A percentile compares a stretch with the other conserved stretches of the same genome.
Conservation (phyloP, 2,797 vertebrate species). For the Gastrophryne carolinensis region DNA sequence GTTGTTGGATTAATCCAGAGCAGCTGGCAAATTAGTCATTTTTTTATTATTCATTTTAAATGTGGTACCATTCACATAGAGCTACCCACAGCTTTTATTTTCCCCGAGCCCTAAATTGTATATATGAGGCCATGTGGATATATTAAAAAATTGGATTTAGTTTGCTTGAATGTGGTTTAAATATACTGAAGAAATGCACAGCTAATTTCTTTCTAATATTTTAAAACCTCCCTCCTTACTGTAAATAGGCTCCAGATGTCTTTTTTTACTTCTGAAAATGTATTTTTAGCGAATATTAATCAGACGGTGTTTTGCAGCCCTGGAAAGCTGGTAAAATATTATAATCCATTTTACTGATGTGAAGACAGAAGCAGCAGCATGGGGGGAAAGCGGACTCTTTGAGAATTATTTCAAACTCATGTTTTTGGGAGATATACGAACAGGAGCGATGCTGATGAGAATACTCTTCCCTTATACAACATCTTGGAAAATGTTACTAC, state of each 20-base stretch:
- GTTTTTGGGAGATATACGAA: no score
- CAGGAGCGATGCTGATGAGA: no score
- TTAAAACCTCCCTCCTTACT: slow-evolving; percentile 10
- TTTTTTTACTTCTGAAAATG: background rate
- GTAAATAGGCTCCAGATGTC: slow-evolving; percentile 46
- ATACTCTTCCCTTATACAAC: no score
- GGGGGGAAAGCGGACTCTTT: no score
- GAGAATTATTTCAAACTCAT: no score
- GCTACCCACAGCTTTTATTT: slow-evolving; percentile 14
- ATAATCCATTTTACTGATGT: background rate
- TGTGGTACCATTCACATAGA: background rate
- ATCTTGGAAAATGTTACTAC: no score
- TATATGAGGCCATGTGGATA: slow-evolving; percentile 41
- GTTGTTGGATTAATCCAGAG: slow-evolving; percentile 6
- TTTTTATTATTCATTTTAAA: background rate
- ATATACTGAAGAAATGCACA: slow-evolving; percentile 39
- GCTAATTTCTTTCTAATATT: slow-evolving; percentile 53
- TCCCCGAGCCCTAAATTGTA: slow-evolving; percentile 15
- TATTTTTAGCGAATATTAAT: slow-evolving; percentile 7
- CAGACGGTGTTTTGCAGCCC: background rate
- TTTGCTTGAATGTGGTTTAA: slow-evolving; percentile 35
- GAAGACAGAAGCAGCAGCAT: background rate
- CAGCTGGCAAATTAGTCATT: slow-evolving; percentile 28
- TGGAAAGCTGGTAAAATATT: background rate
- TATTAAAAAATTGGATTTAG: slow-evolving; percentile 29